Conservation (phyloP, 2,113 vertebrate genomes). For the Gymnorhina tibicen region DNA sequence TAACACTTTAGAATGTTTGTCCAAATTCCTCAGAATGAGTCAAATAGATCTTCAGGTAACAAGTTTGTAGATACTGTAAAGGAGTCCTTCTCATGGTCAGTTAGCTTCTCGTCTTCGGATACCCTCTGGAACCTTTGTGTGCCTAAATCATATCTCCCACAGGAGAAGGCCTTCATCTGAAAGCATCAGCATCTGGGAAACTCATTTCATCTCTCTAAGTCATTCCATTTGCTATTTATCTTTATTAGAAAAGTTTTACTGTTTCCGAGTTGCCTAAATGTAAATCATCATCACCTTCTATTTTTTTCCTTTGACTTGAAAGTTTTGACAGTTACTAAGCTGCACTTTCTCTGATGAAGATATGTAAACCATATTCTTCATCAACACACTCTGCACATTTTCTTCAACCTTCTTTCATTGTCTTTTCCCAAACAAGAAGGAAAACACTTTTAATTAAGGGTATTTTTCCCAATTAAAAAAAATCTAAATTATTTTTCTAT, state of each 20-base stretch:
- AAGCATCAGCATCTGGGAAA: not conserved
- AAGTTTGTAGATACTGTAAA: not conserved
- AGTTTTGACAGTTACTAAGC: not conserved
- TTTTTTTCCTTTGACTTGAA: not conserved
- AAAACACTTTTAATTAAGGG: not conserved
- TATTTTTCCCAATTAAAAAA: not conserved
- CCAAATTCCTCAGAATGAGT: not conserved
- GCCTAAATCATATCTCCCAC: not conserved
- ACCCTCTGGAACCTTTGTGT: not conserved
- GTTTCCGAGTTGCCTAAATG: not conserved
- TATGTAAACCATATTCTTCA: not conserved
- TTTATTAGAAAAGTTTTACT: not conserved
- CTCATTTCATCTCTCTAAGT: not conserved
- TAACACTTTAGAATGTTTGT: not conserved
- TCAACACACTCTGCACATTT: not conserved
- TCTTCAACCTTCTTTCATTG: not conserved
- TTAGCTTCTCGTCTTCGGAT: not conserved
- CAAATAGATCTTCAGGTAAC: not conserved
- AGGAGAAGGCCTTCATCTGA: not conserved
- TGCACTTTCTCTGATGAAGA: not conserved
- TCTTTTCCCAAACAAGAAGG: not conserved
- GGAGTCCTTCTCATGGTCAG: not conserved
- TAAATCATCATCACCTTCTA: not conserved
- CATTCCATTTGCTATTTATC: not conserved
- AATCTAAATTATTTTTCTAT: not conserved